Conservation (phyloP, 1,140 invertebrate species). For the Popillia japonica region DNA sequence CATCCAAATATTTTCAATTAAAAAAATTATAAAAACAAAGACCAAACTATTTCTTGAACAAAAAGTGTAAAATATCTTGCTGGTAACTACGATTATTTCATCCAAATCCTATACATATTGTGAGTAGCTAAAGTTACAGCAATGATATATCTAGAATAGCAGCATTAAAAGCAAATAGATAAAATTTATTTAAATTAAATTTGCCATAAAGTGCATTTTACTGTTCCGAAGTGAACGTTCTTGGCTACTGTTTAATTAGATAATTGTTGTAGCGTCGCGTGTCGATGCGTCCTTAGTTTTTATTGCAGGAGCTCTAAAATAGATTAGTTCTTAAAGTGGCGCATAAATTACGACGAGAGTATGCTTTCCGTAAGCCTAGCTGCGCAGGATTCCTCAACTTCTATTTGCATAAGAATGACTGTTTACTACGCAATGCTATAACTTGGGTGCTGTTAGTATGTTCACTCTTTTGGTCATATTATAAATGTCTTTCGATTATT, state of each 20-base stretch:
- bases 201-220: no score
- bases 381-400: conserved; percentile 9
- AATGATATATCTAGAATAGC: no score
- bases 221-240: no score
- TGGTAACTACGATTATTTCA: no score
- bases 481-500: conserved; percentile 27
- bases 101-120: no score
- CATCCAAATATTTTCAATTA: no score
- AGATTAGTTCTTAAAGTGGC: conserved; percentile 35
- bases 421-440: conserved; percentile 6
- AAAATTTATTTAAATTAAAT: no score
- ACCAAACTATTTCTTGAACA: no score
- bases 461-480: conserved; percentile 14
- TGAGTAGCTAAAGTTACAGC: no score
- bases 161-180: no score
- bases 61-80: no score
- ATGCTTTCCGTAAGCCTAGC: background rate
- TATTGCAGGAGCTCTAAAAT: conserved; percentile 37
- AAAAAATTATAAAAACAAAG: no score
- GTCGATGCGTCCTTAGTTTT: conserved; percentile 19
- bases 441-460: background rate
- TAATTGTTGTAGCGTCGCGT: conserved; percentile 33
- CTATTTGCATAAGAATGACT: conserved; percentile 37
- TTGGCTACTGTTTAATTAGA: conserved; percentile 4
- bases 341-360: conserved; percentile 31